Evolutionary conservation across 35 echinoderm and acorn worm genomes (phyloP).

Genomic region (Apostichopus parvimensis): DNA sequence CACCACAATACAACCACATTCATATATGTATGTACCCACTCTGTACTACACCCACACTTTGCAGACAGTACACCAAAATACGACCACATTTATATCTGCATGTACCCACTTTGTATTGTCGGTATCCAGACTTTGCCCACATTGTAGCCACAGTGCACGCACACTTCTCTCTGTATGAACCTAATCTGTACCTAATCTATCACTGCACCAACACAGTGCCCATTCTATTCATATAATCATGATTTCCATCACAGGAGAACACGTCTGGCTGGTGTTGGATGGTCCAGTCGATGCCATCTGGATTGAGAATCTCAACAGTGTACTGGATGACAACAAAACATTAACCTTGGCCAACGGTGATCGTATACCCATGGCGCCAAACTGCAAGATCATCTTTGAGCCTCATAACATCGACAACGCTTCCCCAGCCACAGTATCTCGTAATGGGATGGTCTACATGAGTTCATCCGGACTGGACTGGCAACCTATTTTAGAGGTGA

Average conservation of each 20-base stretch:
- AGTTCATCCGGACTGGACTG: conserved; percentile 92
- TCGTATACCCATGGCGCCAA: conserved; percentile 96
- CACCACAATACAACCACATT: too few relatives aligned
- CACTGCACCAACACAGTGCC: background rate
- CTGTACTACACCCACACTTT: too few relatives aligned
- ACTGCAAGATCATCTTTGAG: conserved; percentile 98
- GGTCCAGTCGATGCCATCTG: conserved; percentile 96
- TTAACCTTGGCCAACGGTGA: conserved; percentile 94
- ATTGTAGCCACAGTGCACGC: too few relatives aligned
- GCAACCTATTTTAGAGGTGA: conserved; percentile 88
- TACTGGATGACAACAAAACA: conserved; percentile 98
- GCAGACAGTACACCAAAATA: too few relatives aligned
- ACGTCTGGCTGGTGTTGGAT: conserved; percentile 95
- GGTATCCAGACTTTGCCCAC: too few relatives aligned
- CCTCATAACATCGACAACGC: conserved; percentile 99
- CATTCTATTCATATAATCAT: background rate
- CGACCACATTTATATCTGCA: too few relatives aligned
- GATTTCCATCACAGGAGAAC: conserved; percentile 67
- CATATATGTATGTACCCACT: too few relatives aligned
- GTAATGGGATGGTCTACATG: conserved; percentile 99
- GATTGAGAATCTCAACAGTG: conserved; percentile 99
- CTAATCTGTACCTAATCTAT: too few relatives aligned
- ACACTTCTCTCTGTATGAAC: too few relatives aligned
- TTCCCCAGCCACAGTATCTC: conserved; percentile 84
- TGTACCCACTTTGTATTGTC: too few relatives aligned